Evolutionary conservation across 2,888 invertebrate species (phyloP), one percentile per base, ranked within the genome.

Genomic region (Kryphioiulus occultus): DNA sequence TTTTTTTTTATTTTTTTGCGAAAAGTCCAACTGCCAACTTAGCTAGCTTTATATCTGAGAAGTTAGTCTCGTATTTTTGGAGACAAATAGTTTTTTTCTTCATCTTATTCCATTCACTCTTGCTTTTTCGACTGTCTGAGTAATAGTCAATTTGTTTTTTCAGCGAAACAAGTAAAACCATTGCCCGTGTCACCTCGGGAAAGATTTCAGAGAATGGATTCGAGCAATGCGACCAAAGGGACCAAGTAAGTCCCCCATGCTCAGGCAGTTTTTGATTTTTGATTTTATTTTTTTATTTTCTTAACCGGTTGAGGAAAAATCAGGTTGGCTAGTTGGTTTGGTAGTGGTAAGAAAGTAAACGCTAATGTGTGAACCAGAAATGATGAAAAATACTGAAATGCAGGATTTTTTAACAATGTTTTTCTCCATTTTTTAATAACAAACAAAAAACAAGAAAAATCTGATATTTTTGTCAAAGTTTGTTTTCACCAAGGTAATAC

Each of bases 201-300:
- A 82, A 90, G 89, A 88, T 89, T 90, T 86, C 90, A 89, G 78
- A 89, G 89, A 87, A 88, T 90, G 89, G 89, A 89, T 86, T 88
- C 89, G 5, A 88, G 78, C 86, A 86, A 85, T 86, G 68, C 88
- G 22, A 84, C 89, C 19, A 88, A 88, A 86, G 89, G 87, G 68
- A 84, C 82, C 83, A 87, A 53, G 89, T 88, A 89, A 89, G 89
- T 89, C 26, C 44, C 26, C 7, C 0, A 17, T 5, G 12, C 22
- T 26, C 5, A 19, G 10, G 15, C 44, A 53, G n/a, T 35, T 59
- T 88, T 85, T 53, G n/a, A n/a, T 85, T 22, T 22, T 1, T 26
- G 15, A 4, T 42, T 86, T 78, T 59, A 22, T 30, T 42, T 32
- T 83, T 87, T 87, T n/a, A 10, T 78, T 19, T 26, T 78, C 22